Base-by-base conservation (phyloP, 1,140 invertebrate genomes). In the Parapsyche elsis region DNA sequence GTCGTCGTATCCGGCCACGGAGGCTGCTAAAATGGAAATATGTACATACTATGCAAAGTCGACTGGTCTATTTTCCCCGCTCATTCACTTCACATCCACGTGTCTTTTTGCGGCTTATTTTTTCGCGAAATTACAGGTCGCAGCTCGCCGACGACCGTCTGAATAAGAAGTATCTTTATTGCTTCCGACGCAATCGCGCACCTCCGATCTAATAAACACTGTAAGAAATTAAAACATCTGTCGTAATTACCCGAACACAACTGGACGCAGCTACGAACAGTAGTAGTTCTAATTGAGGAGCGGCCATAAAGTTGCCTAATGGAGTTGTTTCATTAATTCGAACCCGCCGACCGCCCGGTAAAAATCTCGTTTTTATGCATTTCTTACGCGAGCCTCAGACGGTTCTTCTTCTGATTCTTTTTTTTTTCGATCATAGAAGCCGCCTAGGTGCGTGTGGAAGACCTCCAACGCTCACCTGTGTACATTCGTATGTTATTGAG, bases 311-410 rank as follows among this genome's bases (percentile, higher is more conserved):
- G 73, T 75, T 75, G 73, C 71, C 45, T 75, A 75, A 75, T 75
- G 73, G 73, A 75, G 73, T 75, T 75, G 73, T 75, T 75, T 75
- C 73, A 75, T 75, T 75, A 75, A 75, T 75, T 75, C 73, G 73
- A 75, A 75, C 23, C 64, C 64, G 14, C 49, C 70, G 70, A 45
- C 70, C 26, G 73, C 14, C 44, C 73, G 73, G 73, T 75, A 53
- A 75, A 75, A 46, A 75, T 57, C 73, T 57, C 19, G 73, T 57
- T 75, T 75, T 75, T 75, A n/a, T 75, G 24, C 44, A 75, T n/a
- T 26, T 16, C 73, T 45, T 21, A 14, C 16, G 16, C 16, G 49
- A 14, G 12, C 12, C 49, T 14, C 49, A 12, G 49, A 53, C 12
- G 49, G 9, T 19, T 61, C 30, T 38, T 38, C 30, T 53, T 12